phyloP scores from a whole-genome alignment of 2,113 vertebrate genomes.

The Prunella fulvescens region DNA sequence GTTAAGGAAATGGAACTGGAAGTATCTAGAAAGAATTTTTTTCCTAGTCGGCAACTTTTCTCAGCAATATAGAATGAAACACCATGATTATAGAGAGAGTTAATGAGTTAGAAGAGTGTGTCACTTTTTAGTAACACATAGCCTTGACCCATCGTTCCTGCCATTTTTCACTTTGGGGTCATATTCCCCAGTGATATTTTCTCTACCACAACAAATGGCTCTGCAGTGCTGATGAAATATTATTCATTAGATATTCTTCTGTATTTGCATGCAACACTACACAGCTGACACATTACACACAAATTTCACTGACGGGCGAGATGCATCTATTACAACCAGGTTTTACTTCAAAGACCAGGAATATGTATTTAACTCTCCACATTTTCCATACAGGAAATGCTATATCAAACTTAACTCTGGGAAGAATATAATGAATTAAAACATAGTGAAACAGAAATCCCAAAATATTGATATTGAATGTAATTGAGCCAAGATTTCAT shows the following conservation, averaged over 20 bases:
- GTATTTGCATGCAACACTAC: neutral
- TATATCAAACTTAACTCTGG: neutral
- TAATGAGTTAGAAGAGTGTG: neutral
- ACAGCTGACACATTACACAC: neutral
- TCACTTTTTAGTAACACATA: neutral
- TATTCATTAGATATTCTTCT: neutral
- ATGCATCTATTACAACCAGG: rapidly evolving
- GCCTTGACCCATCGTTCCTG: neutral
- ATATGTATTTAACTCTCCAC: neutral
- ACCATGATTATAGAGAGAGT: neutral
- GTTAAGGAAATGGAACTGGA: neutral
- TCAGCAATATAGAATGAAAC: neutral
- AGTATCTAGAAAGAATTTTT: neutral
- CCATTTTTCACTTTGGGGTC: neutral
- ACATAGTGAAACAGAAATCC: neutral
- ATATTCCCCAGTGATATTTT: neutral
- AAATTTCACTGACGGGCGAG: neutral
- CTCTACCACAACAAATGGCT: neutral
- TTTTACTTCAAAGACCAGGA: neutral
- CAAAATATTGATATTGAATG: neutral
- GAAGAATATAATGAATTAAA: neutral
- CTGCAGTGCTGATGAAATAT: neutral
- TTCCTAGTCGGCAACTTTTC: neutral
- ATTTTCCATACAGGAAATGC: neutral
- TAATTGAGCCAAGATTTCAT: neutral